phyloP scores from a whole-genome alignment of 2,113 vertebrate species.

The Heteronetta atricapilla region DNA sequence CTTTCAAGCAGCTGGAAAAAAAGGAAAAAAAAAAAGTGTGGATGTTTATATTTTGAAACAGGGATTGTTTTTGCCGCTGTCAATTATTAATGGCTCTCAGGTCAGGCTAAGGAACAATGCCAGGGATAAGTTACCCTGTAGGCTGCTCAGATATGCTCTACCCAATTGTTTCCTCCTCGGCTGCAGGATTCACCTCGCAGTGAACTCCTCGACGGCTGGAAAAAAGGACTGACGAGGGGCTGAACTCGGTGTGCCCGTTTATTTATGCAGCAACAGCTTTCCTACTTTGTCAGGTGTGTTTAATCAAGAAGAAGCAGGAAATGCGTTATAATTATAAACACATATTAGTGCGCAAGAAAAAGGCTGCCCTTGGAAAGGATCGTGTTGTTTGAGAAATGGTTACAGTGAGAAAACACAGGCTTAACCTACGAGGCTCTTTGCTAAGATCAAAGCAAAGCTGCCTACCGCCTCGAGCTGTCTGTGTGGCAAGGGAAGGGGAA shows the following conservation, averaged over 20 bases:
- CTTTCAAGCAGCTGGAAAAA: slow-evolving; percentile 16
- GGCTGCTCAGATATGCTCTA: slow-evolving; percentile 9
- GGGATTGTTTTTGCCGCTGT: slow-evolving; percentile 36
- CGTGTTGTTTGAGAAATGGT: slow-evolving; percentile 17
- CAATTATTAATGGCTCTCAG: slow-evolving; percentile 54
- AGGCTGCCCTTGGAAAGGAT: slow-evolving; percentile 8
- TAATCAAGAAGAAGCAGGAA: slow-evolving; percentile 64
- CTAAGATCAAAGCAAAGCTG: slow-evolving; percentile 53
- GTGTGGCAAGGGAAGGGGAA: neutral
- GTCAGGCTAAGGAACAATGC: slow-evolving; percentile 42
- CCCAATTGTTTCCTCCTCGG: slow-evolving; percentile 6
- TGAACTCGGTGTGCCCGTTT: slow-evolving; percentile 18
- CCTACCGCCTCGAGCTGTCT: neutral
- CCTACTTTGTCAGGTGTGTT: slow-evolving; percentile 64
- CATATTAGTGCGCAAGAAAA: neutral
- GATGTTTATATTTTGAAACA: slow-evolving; percentile 47
- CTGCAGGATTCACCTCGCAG: neutral
- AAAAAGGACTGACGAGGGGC: neutral
- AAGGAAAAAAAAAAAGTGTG: neutral
- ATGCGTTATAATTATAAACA: slow-evolving; percentile 60
- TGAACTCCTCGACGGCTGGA: slow-evolving; percentile 26
- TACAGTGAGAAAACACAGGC: slow-evolving; percentile 46
- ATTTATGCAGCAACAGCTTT: slow-evolving; percentile 48
- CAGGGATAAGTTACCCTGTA: slow-evolving; percentile 53
- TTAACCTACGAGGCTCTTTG: slow-evolving; percentile 3